Evolutionary conservation across 2,888 invertebrate genomes (phyloP).

Genomic region (Hydrotaea diabolus): DNA sequence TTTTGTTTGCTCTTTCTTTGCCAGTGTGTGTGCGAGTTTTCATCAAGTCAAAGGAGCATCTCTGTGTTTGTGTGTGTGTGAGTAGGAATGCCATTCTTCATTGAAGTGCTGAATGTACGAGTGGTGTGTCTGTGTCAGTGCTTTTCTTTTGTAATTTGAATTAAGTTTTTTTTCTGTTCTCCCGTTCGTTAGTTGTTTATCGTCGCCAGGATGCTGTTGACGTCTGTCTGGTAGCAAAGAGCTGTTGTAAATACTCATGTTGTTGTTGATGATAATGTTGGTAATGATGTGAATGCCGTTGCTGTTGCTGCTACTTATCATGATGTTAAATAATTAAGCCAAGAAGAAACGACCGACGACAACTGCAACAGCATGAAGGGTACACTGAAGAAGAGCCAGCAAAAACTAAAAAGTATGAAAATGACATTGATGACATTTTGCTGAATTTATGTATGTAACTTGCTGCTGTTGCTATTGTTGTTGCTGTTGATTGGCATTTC

Average conservation of each 20-base stretch:
- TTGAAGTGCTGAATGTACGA: slow-evolving; percentile 11
- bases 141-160: slow-evolving; percentile 62
- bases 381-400: neutral
- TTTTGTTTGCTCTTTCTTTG: slow-evolving; percentile 58
- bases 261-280: slow-evolving; percentile 24
- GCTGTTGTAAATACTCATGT: slow-evolving; percentile 10
- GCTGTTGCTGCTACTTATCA: slow-evolving; percentile 27
- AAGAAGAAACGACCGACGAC: neutral
- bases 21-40: neutral
- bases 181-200: slow-evolving; percentile 17
- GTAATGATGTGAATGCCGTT: slow-evolving; percentile 4
- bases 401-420: neutral
- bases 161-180: slow-evolving; percentile 48
- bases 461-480: neutral
- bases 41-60: too few species aligned
- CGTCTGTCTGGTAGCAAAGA: slow-evolving; percentile 6
- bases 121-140: slow-evolving; percentile 27
- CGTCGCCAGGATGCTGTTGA: slow-evolving; percentile 24
- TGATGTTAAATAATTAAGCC: slow-evolving; percentile 35
- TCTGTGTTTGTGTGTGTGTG: slow-evolving; percentile 2
- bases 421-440: slow-evolving; percentile 21
- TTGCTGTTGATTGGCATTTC: neutral
- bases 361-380: neutral
- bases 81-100: neutral
- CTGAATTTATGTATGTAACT: neutral